Base-by-base conservation (phyloP, 2,888 invertebrate species). In the Eutolmus rufibarbis region DNA sequence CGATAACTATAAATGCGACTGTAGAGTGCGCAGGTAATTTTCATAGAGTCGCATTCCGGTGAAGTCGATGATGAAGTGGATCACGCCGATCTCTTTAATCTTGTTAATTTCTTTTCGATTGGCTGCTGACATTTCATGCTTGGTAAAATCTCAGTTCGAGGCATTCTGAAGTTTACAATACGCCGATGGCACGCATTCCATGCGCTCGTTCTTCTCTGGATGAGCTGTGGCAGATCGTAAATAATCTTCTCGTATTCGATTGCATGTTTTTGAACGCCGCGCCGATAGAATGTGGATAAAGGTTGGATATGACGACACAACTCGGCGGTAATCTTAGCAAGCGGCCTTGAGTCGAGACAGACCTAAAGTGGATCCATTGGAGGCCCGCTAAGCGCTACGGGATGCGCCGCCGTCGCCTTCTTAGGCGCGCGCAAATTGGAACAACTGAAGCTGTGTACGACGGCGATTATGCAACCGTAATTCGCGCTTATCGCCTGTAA, bases 21-120 rank as follows among this genome's bases (percentile, higher is more conserved):
- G 57, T 19, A 19, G 19, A 4, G 19, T 57, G 19, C 57, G 19
- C 23, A 3, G 1, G 51, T 51, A 51, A 56, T n/a, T 14, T 46
- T 46, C 9, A 8, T n/a, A 66, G 8, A 66, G 14, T 66, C 66
- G 23, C 23, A 28, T 23, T 19, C 28, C 19, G 23, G 8, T 1
- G 8, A 23, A 66, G 23, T 23, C 28, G 19, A 56, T 19, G 9
- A 19, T 19, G 19, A 56, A 56, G 56, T 79, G 43, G 46, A 14
- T 23, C 78, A 43, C 78, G 78, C 78, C 23, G 56, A 51, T 79
- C 46, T 78, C 37, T 43, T 78, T 78, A 78, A 78, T 78, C 79
- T 79, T 56, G 31, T 79, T 79, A 79, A 79, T 79, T 79, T 56
- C 51, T 46, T 79, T 79, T 79, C 28, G 79, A 79, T 79, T 51